Conservation (phyloP, 92 coral and sea anemone genomes). For the Parazoanthus darwini region DNA sequence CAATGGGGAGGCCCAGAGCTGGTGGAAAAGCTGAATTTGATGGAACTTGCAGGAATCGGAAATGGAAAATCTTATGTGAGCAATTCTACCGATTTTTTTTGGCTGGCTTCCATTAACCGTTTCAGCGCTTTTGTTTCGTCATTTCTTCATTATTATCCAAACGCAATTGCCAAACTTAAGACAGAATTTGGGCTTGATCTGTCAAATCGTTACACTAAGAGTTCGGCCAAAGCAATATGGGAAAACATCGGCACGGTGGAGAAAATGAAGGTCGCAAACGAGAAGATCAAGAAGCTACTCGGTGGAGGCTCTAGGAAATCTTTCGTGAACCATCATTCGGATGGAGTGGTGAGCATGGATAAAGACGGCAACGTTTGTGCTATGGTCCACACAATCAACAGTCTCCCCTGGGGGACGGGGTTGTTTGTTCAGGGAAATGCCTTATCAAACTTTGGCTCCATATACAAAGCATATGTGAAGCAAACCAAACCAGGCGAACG, state of each 20-base stretch:
- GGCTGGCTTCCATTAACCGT: constrained; percentile 88
- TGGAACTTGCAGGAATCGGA: constrained; percentile 83
- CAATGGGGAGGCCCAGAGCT: constrained; percentile 91
- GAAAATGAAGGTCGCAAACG: constrained; percentile 72
- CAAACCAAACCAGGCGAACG: constrained; percentile 72
- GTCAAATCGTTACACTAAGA: constrained; percentile 64
- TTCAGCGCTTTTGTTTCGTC: constrained; percentile 72
- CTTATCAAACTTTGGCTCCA: constrained; percentile 82
- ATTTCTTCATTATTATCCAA: constrained; percentile 53
- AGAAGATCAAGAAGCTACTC: constrained; percentile 66
- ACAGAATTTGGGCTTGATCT: constrained; percentile 69
- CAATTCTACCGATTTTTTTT: constrained; percentile 75
- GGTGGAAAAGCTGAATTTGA: constrained; percentile 72
- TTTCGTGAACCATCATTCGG: constrained; percentile 64
- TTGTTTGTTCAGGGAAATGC: constrained; percentile 84
- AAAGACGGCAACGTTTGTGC: constrained; percentile 90
- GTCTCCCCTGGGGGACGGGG: constrained; percentile 94
- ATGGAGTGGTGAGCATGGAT: constrained; percentile 84
- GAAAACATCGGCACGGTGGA: constrained; percentile 66
- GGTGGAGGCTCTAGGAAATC: constrained; percentile 56
- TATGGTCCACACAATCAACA: constrained; percentile 88
- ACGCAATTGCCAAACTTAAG: constrained; percentile 60
- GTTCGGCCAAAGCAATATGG: constrained; percentile 75
- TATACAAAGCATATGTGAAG: constrained; percentile 61
- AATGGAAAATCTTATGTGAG: constrained; percentile 63